Conservation (phyloP, 2,888 invertebrate genomes). For the Sialis lutaria region DNA sequence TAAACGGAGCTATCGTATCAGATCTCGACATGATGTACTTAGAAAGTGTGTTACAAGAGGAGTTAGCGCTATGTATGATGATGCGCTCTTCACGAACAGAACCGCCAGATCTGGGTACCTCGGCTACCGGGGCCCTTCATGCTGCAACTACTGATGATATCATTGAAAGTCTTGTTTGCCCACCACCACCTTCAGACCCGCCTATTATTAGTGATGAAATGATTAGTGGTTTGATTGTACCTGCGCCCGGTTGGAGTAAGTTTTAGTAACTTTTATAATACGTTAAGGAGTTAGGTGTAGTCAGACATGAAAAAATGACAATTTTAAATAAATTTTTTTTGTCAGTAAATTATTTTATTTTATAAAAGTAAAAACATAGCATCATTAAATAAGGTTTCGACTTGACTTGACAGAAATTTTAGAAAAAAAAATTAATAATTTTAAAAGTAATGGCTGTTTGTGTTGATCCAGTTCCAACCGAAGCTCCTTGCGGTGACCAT, state of each 20-base stretch:
- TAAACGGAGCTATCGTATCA: constrained; percentile 94
- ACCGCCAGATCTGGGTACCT: constrained; percentile 44
- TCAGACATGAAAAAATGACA: too few relatives aligned
- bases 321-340: too few relatives aligned
- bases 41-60: constrained; percentile 90
- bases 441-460: too few relatives aligned
- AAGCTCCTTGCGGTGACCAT: too few relatives aligned
- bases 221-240: constrained; percentile 92
- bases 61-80: constrained; percentile 88
- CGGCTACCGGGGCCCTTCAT: constrained; percentile 41
- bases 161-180: constrained; percentile 89
- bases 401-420: too few relatives aligned
- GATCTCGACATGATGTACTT: constrained; percentile 99
- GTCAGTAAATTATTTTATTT: too few relatives aligned
- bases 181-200: constrained; percentile 88
- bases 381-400: too few relatives aligned
- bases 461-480: too few relatives aligned
- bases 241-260: constrained; percentile 91
- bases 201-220: constrained; percentile 88
- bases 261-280: constrained; percentile 14
- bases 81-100: constrained; percentile 80
- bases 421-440: too few relatives aligned
- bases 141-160: constrained; percentile 81
- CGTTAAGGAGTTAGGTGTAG: too few relatives aligned
- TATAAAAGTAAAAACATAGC: too few relatives aligned